phyloP scores from a whole-genome alignment of 2,113 vertebrate genomes.

The Lethenteron camtschaticum region DNA sequence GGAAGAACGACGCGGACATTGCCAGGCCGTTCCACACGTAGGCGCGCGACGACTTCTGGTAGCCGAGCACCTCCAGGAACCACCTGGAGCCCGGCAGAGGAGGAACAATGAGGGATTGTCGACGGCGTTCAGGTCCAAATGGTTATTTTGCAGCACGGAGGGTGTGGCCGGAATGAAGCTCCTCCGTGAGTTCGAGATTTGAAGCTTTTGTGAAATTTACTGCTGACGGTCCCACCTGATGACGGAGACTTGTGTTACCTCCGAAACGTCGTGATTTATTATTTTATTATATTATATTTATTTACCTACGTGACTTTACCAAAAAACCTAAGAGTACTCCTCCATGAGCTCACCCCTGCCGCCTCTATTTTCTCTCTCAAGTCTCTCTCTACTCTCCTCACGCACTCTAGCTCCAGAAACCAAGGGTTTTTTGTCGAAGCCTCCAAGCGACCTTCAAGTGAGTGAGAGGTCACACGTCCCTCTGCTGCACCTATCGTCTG shows the following conservation, averaged over 20 bases:
- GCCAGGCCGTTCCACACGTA: conserved; percentile 30
- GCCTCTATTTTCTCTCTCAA: too few relatives aligned
- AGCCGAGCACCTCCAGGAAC: conserved; percentile 31
- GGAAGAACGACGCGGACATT: conserved; percentile 34
- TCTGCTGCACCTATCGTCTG: too few relatives aligned
- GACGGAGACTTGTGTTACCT: background rate
- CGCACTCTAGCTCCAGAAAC: too few relatives aligned
- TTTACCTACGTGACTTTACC: too few relatives aligned
- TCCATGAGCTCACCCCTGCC: background rate
- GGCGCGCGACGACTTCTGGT: conserved; percentile 25
- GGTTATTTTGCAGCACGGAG: background rate
- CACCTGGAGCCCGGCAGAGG: conserved; percentile 19
- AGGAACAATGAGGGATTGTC: background rate
- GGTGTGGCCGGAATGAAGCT: background rate
- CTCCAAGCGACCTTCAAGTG: too few relatives aligned
- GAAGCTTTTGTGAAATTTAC: too few relatives aligned
- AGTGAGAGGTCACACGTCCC: too few relatives aligned
- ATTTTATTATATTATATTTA: too few relatives aligned
- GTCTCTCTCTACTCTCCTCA: too few relatives aligned
- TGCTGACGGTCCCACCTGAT: background rate
- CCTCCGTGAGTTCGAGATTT: background rate
- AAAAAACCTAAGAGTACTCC: background rate
- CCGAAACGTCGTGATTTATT: too few relatives aligned
- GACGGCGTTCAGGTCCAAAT: background rate
- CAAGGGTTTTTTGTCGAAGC: too few relatives aligned